Conservation (phyloP, 2,113 vertebrate species). For the Rhegmatorhina hoffmannsi region DNA sequence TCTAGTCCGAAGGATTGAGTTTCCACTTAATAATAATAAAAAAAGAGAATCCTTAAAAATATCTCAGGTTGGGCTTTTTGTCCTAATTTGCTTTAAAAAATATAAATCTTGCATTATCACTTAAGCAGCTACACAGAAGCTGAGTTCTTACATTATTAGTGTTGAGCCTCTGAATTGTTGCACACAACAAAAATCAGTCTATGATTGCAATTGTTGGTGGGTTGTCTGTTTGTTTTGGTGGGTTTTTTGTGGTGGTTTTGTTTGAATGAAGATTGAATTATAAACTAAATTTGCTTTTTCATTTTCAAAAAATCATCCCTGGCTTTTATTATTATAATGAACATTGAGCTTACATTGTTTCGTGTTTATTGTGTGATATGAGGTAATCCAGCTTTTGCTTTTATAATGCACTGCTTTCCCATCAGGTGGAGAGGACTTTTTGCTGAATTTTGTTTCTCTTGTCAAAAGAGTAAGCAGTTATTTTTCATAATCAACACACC, state of each 20-base stretch:
- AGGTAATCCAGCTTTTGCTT: neutral
- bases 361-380: neutral
- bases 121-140: neutral
- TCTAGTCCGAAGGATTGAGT: neutral
- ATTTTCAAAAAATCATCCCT: neutral
- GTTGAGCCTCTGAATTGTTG: neutral
- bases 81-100: neutral
- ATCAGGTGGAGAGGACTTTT: neutral
- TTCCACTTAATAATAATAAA: neutral
- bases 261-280: neutral
- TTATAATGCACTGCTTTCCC: neutral
- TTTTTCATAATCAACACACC: neutral
- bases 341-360: neutral
- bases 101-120: neutral
- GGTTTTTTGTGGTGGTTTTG: neutral
- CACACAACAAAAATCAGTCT: neutral
- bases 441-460: neutral
- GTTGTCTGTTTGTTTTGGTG: neutral
- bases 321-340: neutral
- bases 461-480: neutral
- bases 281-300: neutral
- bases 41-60: neutral
- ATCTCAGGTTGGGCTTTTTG: neutral
- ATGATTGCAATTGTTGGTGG: neutral
- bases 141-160: neutral